phyloP scores from a whole-genome alignment of 2,888 invertebrate genomes.

The Catonia carolina region DNA sequence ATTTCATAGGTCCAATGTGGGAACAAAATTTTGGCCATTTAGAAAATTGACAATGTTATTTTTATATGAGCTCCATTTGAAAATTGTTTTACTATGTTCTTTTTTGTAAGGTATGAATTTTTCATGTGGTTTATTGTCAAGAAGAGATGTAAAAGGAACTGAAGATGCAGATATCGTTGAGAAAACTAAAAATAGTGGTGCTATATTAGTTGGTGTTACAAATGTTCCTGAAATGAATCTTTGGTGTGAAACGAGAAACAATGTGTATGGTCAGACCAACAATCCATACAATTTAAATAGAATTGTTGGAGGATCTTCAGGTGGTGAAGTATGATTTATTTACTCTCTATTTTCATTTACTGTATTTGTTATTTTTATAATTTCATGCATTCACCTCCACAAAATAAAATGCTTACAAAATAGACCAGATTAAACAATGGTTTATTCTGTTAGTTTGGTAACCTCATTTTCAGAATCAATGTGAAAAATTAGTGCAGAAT shows the following conservation, averaged over 20 bases:
- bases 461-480: too few relatives aligned
- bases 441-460: too few relatives aligned
- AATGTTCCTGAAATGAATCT: conserved; percentile 91
- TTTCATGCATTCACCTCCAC: too few relatives aligned
- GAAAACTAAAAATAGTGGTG: conserved; percentile 70
- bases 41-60: too few relatives aligned
- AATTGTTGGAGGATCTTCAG: conserved; percentile 88
- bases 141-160: conserved; percentile 55
- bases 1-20: too few relatives aligned
- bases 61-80: too few relatives aligned
- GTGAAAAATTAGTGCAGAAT: too few relatives aligned
- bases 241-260: conserved; percentile 87
- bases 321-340: conserved; percentile 58
- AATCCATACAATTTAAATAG: conserved; percentile 87
- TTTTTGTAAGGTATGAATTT: conserved; percentile 46
- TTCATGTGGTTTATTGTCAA: conserved; percentile 58
- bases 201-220: conserved; percentile 79
- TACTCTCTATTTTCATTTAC: background rate
- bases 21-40: too few relatives aligned
- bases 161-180: conserved; percentile 75
- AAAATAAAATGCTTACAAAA: background rate
- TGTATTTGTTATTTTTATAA: background rate
- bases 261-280: conserved; percentile 77
- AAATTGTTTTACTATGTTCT: too few relatives aligned
- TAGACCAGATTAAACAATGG: too few relatives aligned